Evolutionary conservation across 2,797 vertebrate genomes (phyloP).

Genomic region (Microctenopoma steveboyesi): DNA sequence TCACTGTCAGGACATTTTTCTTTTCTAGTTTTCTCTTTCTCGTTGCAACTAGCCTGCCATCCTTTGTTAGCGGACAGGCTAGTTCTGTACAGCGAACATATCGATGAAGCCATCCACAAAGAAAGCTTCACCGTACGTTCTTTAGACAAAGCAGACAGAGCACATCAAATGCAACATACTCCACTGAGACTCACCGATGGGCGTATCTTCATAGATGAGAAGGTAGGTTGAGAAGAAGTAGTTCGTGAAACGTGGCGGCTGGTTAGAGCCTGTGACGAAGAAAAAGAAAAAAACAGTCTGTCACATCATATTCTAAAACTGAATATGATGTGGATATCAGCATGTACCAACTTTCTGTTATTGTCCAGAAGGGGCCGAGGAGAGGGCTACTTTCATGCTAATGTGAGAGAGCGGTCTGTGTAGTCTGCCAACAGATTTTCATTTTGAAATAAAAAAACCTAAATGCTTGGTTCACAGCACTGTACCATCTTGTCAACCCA

Average conservation of each 20-base stretch:
- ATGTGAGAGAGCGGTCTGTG: too few species aligned
- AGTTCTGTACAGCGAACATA: slow-evolving; percentile 29
- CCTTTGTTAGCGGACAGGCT: slow-evolving; percentile 2
- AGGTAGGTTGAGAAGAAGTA: slow-evolving; percentile 85
- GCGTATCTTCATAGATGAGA: slow-evolving; percentile 84
- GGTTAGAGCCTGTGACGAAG: slow-evolving; percentile 76
- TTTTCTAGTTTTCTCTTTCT: slow-evolving; percentile 34
- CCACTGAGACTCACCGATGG: slow-evolving; percentile 80
- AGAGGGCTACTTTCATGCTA: too few species aligned
- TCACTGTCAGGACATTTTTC: slow-evolving; percentile 34
- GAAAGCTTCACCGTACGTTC: slow-evolving; percentile 28
- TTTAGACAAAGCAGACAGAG: slow-evolving; percentile 11
- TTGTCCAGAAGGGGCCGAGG: too few species aligned
- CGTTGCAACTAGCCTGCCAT: slow-evolving; percentile 1
- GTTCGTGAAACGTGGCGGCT: slow-evolving; percentile 84
- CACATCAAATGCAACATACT: slow-evolving; percentile 8
- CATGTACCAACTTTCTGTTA: too few species aligned
- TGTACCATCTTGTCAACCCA: too few species aligned
- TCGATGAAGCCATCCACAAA: slow-evolving; percentile 25
- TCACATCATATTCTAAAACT: not conserved
- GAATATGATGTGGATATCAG: too few species aligned
- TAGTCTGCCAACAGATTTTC: too few species aligned
- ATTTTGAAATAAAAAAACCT: too few species aligned
- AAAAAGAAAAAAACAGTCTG: slow-evolving; percentile 8
- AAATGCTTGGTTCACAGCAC: too few species aligned